phyloP scores from a whole-genome alignment of 2,888 invertebrate species.

The Sarcophaga subvicina region DNA sequence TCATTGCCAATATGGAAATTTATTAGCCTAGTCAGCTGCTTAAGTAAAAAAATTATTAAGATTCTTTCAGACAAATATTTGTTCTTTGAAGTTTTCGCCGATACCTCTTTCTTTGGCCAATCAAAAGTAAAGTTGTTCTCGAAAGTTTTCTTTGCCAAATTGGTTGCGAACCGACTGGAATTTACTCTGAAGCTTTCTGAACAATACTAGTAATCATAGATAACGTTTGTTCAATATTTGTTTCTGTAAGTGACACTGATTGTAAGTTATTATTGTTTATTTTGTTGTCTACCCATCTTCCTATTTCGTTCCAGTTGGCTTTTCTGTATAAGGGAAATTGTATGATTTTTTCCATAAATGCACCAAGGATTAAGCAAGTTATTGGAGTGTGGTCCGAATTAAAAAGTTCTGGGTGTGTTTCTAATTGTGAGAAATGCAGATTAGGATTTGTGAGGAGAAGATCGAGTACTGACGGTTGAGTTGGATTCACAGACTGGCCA shows the following conservation, averaged over 20 bases:
- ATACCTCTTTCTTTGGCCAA: slow-evolving; percentile 17
- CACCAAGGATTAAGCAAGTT: background rate
- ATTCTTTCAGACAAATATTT: background rate
- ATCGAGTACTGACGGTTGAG: too few species aligned
- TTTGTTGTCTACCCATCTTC: slow-evolving; percentile 15
- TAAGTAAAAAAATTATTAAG: background rate
- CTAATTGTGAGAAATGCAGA: slow-evolving; percentile 6
- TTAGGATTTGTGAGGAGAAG: background rate
- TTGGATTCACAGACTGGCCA: slow-evolving; percentile 4
- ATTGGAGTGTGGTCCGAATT: slow-evolving; percentile 43
- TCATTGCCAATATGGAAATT: background rate
- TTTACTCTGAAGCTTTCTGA: slow-evolving; percentile 12
- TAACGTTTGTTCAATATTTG: slow-evolving; percentile 23
- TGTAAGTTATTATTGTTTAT: slow-evolving; percentile 22
- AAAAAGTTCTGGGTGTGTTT: slow-evolving; percentile 19
- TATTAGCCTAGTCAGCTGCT: slow-evolving; percentile 22
- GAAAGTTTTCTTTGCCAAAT: slow-evolving; percentile 22
- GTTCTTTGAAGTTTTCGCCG: slow-evolving; percentile 17
- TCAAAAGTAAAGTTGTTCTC: slow-evolving; percentile 14
- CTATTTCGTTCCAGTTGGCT: slow-evolving; percentile 35
- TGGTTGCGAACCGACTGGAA: background rate
- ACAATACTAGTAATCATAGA: slow-evolving; percentile 13
- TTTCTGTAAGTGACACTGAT: background rate
- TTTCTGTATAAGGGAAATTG: slow-evolving; percentile 10
- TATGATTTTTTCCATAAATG: background rate